These are phyloP conservation scores for Xestia sexstrigata DNA, from an alignment of 2,888 invertebrate genomes.

Conservation along the genomic window DNA sequence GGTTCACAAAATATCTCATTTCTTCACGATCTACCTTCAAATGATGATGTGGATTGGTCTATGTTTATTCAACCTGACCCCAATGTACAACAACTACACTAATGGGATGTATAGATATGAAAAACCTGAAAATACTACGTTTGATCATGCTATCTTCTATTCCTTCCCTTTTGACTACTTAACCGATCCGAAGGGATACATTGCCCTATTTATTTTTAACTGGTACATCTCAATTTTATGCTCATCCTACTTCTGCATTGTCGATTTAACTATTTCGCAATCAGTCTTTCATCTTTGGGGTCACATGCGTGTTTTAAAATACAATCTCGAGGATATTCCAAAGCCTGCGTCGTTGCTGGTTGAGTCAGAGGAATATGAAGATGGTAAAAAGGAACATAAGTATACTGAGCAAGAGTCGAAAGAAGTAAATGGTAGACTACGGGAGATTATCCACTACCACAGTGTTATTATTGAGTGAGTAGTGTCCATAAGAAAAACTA, in stretches of 20 bases:
- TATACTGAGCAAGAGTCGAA: slow-evolving; percentile 39
- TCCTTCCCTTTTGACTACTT: slow-evolving; percentile 36
- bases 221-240: slow-evolving; percentile 1
- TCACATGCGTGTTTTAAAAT: slow-evolving; percentile 34
- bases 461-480: slow-evolving; percentile 50
- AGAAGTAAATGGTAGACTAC: slow-evolving; percentile 17
- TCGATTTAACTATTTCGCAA: slow-evolving; percentile 29
- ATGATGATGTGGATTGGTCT: background rate
- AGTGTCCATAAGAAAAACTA: background rate
- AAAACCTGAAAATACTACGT: slow-evolving; percentile 35
- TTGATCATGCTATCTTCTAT: slow-evolving; percentile 39
- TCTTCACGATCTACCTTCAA: slow-evolving; percentile 24
- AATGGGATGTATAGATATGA: slow-evolving; percentile 16
- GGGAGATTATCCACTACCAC: slow-evolving; percentile 36
- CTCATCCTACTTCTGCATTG: slow-evolving; percentile 25
- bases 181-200: slow-evolving; percentile 27
- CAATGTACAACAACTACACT: slow-evolving; percentile 31
- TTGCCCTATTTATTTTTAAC: background rate
- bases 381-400: background rate
- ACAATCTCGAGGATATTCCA: slow-evolving; percentile 42
- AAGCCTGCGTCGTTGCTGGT: slow-evolving; percentile 27
- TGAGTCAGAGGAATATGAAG: background rate
- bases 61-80: slow-evolving; percentile 34
- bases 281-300: slow-evolving; percentile 52
- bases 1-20: slow-evolving; percentile 47